These are phyloP conservation scores for Cheilosia impressa DNA, from an alignment of 2,888 invertebrate genomes.

Conservation along the genomic window DNA sequence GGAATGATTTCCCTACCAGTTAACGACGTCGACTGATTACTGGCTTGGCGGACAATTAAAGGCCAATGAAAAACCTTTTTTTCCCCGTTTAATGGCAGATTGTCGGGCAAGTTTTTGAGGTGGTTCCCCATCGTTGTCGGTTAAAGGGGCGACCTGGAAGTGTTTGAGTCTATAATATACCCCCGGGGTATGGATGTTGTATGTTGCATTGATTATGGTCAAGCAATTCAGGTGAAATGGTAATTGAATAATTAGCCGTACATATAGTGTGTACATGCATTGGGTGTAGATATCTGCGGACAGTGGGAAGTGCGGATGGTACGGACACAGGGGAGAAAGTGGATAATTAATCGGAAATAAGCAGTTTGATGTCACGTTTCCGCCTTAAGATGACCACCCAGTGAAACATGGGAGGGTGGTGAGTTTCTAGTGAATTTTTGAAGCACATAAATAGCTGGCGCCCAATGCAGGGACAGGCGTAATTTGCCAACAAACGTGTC, in stretches of 20 bases:
- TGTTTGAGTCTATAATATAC: slow-evolving; percentile 1
- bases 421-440: no score
- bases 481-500: no score
- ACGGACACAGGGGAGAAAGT: slow-evolving; percentile 17
- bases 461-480: no score
- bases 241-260: slow-evolving; percentile 56
- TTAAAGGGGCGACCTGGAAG: slow-evolving; percentile 22
- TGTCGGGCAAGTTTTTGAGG: slow-evolving; percentile 17
- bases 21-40: slow-evolving; percentile 18
- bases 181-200: slow-evolving; percentile 21
- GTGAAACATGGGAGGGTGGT: no score
- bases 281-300: neutral
- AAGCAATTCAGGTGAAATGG: slow-evolving; percentile 50
- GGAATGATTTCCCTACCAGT: slow-evolving; percentile 40
- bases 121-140: slow-evolving; percentile 7
- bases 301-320: slow-evolving; percentile 4
- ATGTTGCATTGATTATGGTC: slow-evolving; percentile 21
- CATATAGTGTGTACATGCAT: neutral
- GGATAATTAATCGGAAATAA: neutral
- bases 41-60: slow-evolving; percentile 30
- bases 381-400: no score
- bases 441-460: no score
- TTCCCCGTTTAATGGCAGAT: neutral
- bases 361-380: no score
- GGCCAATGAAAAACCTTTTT: slow-evolving; percentile 39